A percentile compares a stretch with the other conserved stretches of the same genome.
Evolutionary conservation across 2,888 invertebrate genomes (phyloP).

Genomic region (Tanytarsus gracilentus): DNA sequence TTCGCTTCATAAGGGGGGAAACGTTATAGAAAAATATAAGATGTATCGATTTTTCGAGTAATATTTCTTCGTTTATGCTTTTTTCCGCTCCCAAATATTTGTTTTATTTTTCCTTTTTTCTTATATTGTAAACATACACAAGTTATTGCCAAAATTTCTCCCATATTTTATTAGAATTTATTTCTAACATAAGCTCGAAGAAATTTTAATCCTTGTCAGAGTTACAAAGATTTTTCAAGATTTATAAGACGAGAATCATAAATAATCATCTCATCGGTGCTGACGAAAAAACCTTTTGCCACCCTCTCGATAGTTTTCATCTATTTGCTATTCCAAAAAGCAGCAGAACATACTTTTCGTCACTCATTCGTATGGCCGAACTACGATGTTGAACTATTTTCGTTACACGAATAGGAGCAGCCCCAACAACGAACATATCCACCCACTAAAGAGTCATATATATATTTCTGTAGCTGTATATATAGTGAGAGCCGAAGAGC

Average conservation of each 20-base stretch:
- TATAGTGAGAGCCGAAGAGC: too few relatives aligned
- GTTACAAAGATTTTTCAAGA: too few relatives aligned
- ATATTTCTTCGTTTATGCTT: slow-evolving; percentile 27
- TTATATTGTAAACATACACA: too few relatives aligned
- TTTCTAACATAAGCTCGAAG: too few relatives aligned
- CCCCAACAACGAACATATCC: neutral
- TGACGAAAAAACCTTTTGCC: neutral
- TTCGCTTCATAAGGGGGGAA: slow-evolving; percentile 16
- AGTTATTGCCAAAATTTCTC: too few relatives aligned
- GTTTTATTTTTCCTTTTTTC: slow-evolving; percentile 15
- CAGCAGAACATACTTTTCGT: neutral
- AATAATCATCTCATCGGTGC: too few relatives aligned
- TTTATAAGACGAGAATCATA: too few relatives aligned
- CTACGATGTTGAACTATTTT: slow-evolving; percentile 26
- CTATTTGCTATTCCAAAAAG: slow-evolving; percentile 1
- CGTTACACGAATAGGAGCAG: slow-evolving; percentile 18
- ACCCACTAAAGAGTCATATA: neutral
- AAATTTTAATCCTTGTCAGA: too few relatives aligned
- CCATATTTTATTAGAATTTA: neutral
- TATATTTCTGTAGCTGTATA: neutral
- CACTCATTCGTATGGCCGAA: too few relatives aligned
- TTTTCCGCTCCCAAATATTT: slow-evolving; percentile 24
- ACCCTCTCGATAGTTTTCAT: slow-evolving; percentile 19
- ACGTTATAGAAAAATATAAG: slow-evolving; percentile 13
- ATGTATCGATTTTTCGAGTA: slow-evolving; percentile 28